phyloP scores from a whole-genome alignment of 2,113 vertebrate genomes.

The Anarhynchus alexandrinus region DNA sequence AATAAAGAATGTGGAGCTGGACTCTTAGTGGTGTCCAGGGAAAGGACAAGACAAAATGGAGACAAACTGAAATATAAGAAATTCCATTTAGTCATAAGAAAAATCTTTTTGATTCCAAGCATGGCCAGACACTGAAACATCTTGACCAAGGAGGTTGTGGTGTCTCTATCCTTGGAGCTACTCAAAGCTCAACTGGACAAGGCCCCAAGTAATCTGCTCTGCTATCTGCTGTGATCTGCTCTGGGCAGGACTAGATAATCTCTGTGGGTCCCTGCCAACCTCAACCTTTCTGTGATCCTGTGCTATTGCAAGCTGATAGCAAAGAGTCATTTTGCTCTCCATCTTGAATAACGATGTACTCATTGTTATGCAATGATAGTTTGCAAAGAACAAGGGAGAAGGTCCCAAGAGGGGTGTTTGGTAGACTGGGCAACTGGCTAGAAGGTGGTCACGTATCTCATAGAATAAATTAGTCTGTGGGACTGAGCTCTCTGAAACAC shows the following conservation, averaged over 20 bases:
- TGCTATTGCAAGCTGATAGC: neutral
- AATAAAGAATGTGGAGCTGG: neutral
- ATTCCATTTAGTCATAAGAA: neutral
- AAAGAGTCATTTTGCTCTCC: neutral
- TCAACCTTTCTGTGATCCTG: neutral
- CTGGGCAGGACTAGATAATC: neutral
- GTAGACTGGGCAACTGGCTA: neutral
- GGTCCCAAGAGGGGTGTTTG: neutral
- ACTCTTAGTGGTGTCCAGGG: neutral
- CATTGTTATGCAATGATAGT: neutral
- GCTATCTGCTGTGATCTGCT: neutral
- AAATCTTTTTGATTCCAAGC: neutral
- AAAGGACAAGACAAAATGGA: neutral
- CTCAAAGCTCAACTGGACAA: neutral
- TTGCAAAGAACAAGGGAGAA: neutral
- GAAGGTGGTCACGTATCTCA: neutral
- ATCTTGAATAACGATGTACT: neutral
- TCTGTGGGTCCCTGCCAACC: too few relatives aligned
- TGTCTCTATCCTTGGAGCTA: neutral
- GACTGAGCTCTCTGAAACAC: neutral
- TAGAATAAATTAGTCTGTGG: neutral
- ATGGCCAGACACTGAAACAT: neutral
- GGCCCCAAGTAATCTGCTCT: neutral
- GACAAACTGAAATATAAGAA: neutral
- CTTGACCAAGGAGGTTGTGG: neutral